Base-by-base conservation (phyloP, 2,113 vertebrate genomes). In the Peromyscus maniculatus region DNA sequence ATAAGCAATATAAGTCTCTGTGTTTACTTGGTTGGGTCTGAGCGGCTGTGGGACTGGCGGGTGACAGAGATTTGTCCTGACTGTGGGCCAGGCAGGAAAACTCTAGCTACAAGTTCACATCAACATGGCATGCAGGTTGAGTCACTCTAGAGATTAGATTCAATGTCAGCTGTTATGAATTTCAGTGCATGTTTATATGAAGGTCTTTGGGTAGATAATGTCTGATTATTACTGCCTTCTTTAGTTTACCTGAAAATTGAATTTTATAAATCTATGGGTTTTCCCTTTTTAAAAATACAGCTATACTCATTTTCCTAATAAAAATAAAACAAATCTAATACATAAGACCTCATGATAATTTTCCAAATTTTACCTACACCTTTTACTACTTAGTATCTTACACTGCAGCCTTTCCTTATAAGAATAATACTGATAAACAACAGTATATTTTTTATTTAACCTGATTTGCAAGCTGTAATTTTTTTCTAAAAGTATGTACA, bases 71-170 rank as follows among this genome's bases (percentile, higher is more conserved):
- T 43, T 43, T 43, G 43, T 43, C 43, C 43, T 43, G 43, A 43
- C 43, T 43, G 43, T 43, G 43, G 43, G 43, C 43, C 43, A 43
- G 43, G 43, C 43, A 43, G 43, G 43, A 43, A 43, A 43, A 43
- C 43, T 43, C 43, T 43, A 43, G 4, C 43, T 43, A 43, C 43
- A 43, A 43, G 43, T 77, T 96, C 83, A 96, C 12, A 1, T 84
- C 55, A 91, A 74, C 22, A 72, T 96, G 36, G 17, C 64, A 69
- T 75, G 9, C 28, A 64, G 39, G 69, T 52, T 83, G 36, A 93
- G 96, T 82, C 67, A 33, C 31, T 46, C 16, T 72, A 36, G 6
- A 84, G 57, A 80, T 96, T 94, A 75, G 69, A 71, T 39, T 93
- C 75, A 88, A 43, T 88, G 24, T 57, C 43, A 72, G 39, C 66